Conservation (phyloP, 1,140 invertebrate species). For the Eciton burchellii region DNA sequence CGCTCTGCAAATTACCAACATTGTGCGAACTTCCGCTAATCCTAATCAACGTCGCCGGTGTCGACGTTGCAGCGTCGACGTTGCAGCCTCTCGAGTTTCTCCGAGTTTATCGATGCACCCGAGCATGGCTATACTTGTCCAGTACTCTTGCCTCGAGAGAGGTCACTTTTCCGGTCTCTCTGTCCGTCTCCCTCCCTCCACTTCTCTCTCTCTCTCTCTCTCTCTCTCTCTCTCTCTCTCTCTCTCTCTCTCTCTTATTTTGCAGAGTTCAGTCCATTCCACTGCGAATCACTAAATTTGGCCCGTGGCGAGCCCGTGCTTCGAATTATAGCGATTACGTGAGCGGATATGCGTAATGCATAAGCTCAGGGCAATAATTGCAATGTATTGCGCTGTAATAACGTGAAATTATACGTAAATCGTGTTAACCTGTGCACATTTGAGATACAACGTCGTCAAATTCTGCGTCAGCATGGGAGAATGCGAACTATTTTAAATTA, state of each 20-base stretch:
- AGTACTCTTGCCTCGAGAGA: conserved; percentile 41
- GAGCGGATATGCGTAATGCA: conserved; percentile 45
- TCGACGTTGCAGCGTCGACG: conserved; percentile 50
- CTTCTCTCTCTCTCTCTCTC: conserved; percentile 37
- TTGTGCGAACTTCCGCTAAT: conserved; percentile 60
- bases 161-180: background rate
- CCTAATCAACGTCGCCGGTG: conserved; percentile 56
- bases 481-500: background rate
- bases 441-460: background rate
- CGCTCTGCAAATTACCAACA: conserved; percentile 57
- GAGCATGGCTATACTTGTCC: conserved; percentile 49
- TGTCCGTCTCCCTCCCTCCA: conserved; percentile 1
- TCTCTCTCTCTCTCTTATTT: background rate
- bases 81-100: conserved; percentile 59
- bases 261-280: conserved; percentile 30
- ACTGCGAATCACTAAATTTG: conserved; percentile 35
- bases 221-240: no score
- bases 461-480: background rate
- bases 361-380: conserved; percentile 74
- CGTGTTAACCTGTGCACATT: background rate
- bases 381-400: conserved; percentile 77
- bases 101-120: conserved; percentile 57
- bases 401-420: conserved; percentile 16
- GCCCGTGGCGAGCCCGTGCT: background rate
- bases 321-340: conserved; percentile 45